Base-by-base conservation (phyloP, 2,888 invertebrate species). In the Serrognathus titanus region DNA sequence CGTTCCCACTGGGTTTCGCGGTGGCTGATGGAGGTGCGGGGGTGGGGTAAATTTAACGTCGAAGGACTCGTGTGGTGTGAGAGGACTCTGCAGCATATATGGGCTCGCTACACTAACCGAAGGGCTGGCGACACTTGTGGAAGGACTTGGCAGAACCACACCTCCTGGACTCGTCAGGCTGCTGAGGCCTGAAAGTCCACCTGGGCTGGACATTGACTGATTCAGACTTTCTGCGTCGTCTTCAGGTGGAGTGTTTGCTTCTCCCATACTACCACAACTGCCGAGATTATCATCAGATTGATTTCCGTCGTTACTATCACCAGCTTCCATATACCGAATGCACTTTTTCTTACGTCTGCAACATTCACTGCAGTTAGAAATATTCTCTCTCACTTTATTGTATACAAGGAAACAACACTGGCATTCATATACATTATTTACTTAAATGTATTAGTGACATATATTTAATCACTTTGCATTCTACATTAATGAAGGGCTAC, bases 331-430 rank as follows among this genome's bases (percentile, higher is more conserved):
- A 83, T 95, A 95, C 69, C 95, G 90, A 75, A 95, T 92, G 84
- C 95, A 95, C 82, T 95, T 95, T 82, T 95, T 95, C 87, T 95
- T 95, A 84, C 95, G 93, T 84, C 94, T 95, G 83, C 4, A 83
- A 83, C 67, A 60, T 57, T 31, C 24, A 31, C 24, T 31, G 24
- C 24, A 31, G 24, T 31, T 31, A 31, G 24, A 31, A 31, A 7
- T 31, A 31, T 31, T 31, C 24, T 31, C 37, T 47, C 36, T 48
- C 31, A 48, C 35, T 20, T 39, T 53, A 39, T 37, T 39, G 37
- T n/a, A 12, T 24, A 20, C 38, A 31, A 53, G 43, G 47, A 47
- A 53, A 53, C 53, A 48, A 53, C 47, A 53, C 48, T 48, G 46
- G 16, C 39, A 20, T 12, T 13, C 24, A 16, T 45, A 1, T 20